Evolutionary conservation across 2,888 invertebrate species (phyloP).

Genomic region (Gortyna flavago): DNA sequence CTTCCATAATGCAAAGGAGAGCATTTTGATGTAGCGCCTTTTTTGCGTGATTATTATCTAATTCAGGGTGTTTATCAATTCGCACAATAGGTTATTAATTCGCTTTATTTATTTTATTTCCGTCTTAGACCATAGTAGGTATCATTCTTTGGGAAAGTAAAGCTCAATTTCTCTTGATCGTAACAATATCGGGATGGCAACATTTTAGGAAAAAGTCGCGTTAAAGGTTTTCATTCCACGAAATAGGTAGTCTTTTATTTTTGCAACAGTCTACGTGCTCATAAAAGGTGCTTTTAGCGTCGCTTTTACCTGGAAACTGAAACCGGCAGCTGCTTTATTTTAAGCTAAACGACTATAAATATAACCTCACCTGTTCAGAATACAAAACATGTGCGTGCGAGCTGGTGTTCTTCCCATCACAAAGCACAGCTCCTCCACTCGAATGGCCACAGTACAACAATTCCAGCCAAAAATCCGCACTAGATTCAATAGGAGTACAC

Average conservation of each 20-base stretch:
- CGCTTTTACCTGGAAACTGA: not conserved
- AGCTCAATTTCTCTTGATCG: not conserved
- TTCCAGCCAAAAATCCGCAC: conserved; percentile 94
- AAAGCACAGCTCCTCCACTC: conserved; percentile 91
- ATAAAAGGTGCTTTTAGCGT: not conserved
- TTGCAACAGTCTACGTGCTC: not conserved
- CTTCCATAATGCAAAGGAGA: not conserved
- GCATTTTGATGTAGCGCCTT: not conserved
- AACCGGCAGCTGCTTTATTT: not conserved
- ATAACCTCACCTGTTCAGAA: conserved; percentile 92
- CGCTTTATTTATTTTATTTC: not conserved
- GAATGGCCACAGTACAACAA: conserved; percentile 94
- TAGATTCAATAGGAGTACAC: conserved; percentile 91
- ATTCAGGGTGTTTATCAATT: not conserved
- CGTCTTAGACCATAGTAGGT: not conserved
- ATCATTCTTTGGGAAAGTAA: not conserved
- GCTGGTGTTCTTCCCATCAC: conserved; percentile 91
- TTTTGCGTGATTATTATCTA: not conserved
- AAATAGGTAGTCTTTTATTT: conserved; percentile 1
- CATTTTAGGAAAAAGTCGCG: not conserved
- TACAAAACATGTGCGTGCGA: conserved; percentile 92
- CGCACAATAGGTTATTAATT: not conserved
- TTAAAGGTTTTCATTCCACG: not conserved
- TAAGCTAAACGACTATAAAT: not conserved
- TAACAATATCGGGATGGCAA: not conserved